Conservation (phyloP, 2,797 vertebrate genomes). For the Diplodus sargus region DNA sequence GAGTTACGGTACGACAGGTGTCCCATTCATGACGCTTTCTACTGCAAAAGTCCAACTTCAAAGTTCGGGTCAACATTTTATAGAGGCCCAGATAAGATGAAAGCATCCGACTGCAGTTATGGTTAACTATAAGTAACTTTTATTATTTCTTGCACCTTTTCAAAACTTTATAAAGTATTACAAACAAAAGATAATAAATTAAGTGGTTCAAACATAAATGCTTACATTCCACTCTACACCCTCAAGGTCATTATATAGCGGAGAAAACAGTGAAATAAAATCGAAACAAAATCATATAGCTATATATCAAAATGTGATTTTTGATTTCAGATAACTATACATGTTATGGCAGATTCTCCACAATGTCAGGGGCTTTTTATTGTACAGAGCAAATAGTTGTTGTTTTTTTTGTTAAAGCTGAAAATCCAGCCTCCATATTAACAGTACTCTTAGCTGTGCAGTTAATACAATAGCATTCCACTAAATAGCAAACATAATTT, state of each 20-base stretch:
- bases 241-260: conserved; percentile 36
- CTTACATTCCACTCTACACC: conserved; percentile 69
- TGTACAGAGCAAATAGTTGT: conserved; percentile 32
- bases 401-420: conserved; percentile 33
- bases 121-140: conserved; percentile 63
- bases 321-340: conserved; percentile 45
- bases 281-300: conserved; percentile 44
- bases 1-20: conserved; percentile 53
- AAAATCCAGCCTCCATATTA: conserved; percentile 41
- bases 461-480: conserved; percentile 57
- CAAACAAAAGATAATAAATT: conserved; percentile 83
- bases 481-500: conserved; percentile 61
- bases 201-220: conserved; percentile 73
- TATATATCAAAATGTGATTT: conserved; percentile 44
- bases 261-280: conserved; percentile 56
- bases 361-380: conserved; percentile 6
- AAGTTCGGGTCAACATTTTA: conserved; percentile 13
- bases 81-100: conserved; percentile 21
- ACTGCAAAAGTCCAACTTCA: neutral
- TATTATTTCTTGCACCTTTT: conserved; percentile 71
- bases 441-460: conserved; percentile 44
- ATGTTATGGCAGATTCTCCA: conserved; percentile 40
- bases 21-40: neutral
- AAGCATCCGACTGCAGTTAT: neutral
- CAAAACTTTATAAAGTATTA: conserved; percentile 73